Conservation (phyloP, 1,140 invertebrate species). For the Maconellicoccus hirsutus region DNA sequence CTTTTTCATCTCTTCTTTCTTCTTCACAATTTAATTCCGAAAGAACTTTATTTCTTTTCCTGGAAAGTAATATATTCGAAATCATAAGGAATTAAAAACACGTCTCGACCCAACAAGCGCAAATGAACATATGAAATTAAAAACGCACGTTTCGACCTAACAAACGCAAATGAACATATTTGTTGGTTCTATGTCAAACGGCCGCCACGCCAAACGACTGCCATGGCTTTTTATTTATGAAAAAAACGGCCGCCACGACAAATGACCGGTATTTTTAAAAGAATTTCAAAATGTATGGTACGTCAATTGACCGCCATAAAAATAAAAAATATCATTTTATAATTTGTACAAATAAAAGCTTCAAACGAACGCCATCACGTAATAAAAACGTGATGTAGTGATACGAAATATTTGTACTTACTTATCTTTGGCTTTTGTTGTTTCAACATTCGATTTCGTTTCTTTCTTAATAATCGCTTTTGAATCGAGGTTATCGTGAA, state of each 20-base stretch:
- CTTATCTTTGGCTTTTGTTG: constrained; percentile 9
- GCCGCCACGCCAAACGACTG: no score
- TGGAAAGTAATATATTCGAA: no score
- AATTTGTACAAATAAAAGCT: no score
- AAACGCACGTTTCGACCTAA: background rate
- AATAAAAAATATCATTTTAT: no score
- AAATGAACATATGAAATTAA: background rate
- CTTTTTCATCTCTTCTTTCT: background rate
- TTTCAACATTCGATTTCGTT: background rate
- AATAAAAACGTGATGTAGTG: no score
- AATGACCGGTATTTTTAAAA: no score
- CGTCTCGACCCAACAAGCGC: background rate
- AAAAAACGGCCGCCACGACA: no score
- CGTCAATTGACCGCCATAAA: no score
- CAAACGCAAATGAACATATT: background rate
- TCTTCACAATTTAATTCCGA: background rate
- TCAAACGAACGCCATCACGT: no score
- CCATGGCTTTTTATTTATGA: no score
- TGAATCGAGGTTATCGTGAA: background rate
- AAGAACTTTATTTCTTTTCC: background rate
- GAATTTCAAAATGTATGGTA: no score
- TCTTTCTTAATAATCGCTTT: background rate
- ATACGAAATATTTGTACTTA: background rate
- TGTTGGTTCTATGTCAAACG: no score
- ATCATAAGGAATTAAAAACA: background rate